Percentiles rank a stretch among this genome's conserved stretches.
Evolutionary conservation across 2,888 invertebrate genomes (phyloP).

Genomic region (Dasypolia templi): DNA sequence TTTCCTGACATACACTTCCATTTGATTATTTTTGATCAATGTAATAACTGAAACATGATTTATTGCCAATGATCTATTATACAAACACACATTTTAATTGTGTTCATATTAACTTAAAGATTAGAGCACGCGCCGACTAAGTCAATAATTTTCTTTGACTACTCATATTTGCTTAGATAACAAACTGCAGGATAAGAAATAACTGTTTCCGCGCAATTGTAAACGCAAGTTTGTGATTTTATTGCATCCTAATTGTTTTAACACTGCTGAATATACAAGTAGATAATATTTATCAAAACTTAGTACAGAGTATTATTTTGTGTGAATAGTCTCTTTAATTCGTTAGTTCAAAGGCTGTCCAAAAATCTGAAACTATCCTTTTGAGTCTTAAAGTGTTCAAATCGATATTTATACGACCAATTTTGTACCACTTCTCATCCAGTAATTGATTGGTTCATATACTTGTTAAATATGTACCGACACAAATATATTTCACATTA

Average conservation of each 20-base stretch:
- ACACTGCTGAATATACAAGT: neutral
- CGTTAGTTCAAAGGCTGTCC: neutral
- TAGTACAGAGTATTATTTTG: neutral
- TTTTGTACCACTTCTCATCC: conserved; percentile 41
- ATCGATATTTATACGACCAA: neutral
- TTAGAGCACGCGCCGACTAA: conserved; percentile 71
- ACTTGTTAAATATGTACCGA: conserved; percentile 59
- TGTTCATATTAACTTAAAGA: conserved; percentile 67
- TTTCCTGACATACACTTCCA: too few species aligned
- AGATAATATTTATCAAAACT: neutral
- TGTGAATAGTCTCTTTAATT: neutral
- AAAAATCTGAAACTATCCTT: neutral
- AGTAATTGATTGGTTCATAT: conserved; percentile 39
- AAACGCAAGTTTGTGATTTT: neutral
- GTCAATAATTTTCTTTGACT: conserved; percentile 65
- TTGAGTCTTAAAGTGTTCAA: neutral
- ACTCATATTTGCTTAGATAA: conserved; percentile 49
- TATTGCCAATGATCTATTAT: conserved; percentile 23
- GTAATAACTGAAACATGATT: conserved; percentile 2
- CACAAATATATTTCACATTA: conserved; percentile 64
- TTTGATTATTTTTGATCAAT: neutral
- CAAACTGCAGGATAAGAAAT: conserved; percentile 47
- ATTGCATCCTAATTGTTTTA: neutral
- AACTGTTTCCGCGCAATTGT: neutral
- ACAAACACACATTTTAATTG: conserved; percentile 40